Base-by-base conservation (phyloP, 1,140 invertebrate genomes). In the Orchesella cincta region DNA sequence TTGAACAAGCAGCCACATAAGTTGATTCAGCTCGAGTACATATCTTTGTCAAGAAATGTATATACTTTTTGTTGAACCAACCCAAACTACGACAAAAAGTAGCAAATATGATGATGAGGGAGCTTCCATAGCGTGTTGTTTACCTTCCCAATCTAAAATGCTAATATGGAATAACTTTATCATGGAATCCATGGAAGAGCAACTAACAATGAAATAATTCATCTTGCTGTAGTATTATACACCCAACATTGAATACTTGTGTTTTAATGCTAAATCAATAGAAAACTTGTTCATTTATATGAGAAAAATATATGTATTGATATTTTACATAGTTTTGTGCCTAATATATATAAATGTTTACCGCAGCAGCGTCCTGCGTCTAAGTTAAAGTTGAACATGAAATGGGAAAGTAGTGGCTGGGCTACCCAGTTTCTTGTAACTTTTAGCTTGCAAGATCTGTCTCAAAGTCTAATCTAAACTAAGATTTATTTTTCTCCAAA, bases 401-500 rank as follows among this genome's bases (percentile, higher is more conserved):
- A 46, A 46, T 5, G 18, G n/a, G 18, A 18, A 46, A 46, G 39
- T 8, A 46, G 39, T 18, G 39, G 39, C 18, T 8, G 39, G n/a
- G n/a, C n/a, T n/a, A n/a, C n/a, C n/a, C 39, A 46, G 39, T 46
- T 46, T 18, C 39, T 46, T 46, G 5, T n/a, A 57, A 57, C 52
- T 57, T 57, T 57, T 57, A 57, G 14, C 23, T n/a, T 57, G 23
- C 23, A 57, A 57, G 52, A 57, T 57, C 14, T 57, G 52, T 57
- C 52, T 14, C 52, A n/a, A 57, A 26, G 52, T 57, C 52, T 57
- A 57, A 57, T 57, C 52, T 57, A 57, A 57, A 57, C 52, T 57
- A 57, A 57, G 52, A 57, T 57, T 57, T 57, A 57, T 57, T 57
- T 57, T 14, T 57, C 52, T 57, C 52, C 3, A 23, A 57, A 26